phyloP scores from a whole-genome alignment of 2,888 invertebrate genomes.

The Himalopsyche kuldschensis region DNA sequence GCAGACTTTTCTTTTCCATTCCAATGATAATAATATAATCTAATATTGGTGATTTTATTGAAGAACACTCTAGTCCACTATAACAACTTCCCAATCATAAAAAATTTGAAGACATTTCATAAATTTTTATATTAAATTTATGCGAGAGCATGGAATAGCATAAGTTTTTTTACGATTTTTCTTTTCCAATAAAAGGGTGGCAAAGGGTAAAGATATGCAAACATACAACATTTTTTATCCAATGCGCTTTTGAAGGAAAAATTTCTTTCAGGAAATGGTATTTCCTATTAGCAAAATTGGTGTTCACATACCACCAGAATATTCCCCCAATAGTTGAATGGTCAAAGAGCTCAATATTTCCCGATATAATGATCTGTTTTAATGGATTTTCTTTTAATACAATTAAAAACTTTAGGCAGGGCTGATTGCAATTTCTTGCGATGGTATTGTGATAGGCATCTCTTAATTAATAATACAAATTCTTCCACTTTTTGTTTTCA shows the following conservation, averaged over 20 bases:
- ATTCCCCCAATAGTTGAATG: neutral
- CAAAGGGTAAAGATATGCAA: slow-evolving; percentile 1
- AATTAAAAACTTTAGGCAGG: too few relatives aligned
- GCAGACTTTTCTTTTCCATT: neutral
- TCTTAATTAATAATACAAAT: too few relatives aligned
- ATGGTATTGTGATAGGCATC: too few relatives aligned
- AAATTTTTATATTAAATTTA: slow-evolving; percentile 1
- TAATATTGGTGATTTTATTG: neutral
- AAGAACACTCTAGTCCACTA: neutral
- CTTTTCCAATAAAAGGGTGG: neutral
- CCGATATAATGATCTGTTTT: neutral
- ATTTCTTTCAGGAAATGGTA: neutral
- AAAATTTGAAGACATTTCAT: neutral
- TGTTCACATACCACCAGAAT: neutral
- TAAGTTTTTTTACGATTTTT: slow-evolving; percentile 1
- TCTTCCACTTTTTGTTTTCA: too few relatives aligned
- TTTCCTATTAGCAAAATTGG: neutral
- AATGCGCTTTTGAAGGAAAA: neutral
- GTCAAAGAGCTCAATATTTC: neutral
- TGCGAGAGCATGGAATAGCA: neutral
- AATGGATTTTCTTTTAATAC: neutral
- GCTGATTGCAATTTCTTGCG: too few relatives aligned
- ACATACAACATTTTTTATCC: neutral
- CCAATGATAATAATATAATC: neutral
- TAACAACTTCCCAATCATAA: neutral